Evolutionary conservation across 2,797 vertebrate genomes (phyloP).

Genomic region (Lutjanus campechanus): DNA sequence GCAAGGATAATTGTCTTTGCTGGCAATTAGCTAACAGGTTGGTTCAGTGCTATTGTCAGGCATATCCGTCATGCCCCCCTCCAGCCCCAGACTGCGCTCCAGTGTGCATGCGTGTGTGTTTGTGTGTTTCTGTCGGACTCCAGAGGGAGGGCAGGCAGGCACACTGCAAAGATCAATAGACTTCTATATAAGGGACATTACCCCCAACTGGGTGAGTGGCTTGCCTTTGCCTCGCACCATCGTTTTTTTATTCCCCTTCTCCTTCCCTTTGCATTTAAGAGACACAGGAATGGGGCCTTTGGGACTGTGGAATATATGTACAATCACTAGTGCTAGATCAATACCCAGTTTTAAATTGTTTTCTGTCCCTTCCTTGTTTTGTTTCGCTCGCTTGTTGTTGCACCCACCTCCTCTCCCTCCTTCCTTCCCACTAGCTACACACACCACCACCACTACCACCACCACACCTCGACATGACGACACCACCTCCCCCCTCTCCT

Average conservation of each 20-base stretch:
- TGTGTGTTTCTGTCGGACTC: slow-evolving; percentile 72
- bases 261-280: slow-evolving; percentile 86
- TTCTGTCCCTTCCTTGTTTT: slow-evolving; percentile 85
- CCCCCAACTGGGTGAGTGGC: slow-evolving; percentile 92
- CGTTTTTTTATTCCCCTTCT: slow-evolving; percentile 87
- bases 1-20: slow-evolving; percentile 97
- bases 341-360: slow-evolving; percentile 92
- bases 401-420: not conserved
- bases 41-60: slow-evolving; percentile 95
- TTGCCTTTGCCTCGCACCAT: slow-evolving; percentile 87
- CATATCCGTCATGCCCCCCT: slow-evolving; percentile 93
- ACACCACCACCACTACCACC: slow-evolving; percentile 41
- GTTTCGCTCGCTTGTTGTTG: slow-evolving; percentile 69
- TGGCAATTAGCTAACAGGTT: slow-evolving; percentile 99
- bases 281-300: slow-evolving; percentile 85
- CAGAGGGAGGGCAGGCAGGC: slow-evolving; percentile 75
- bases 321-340: slow-evolving; percentile 91
- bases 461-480: slow-evolving; percentile 49
- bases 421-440: slow-evolving; percentile 25
- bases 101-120: slow-evolving; percentile 62
- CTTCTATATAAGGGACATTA: slow-evolving; percentile 96
- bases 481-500: slow-evolving; percentile 36
- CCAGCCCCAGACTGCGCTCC: slow-evolving; percentile 76
- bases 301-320: slow-evolving; percentile 88
- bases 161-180: slow-evolving; percentile 94